Conservation (phyloP, 2,888 invertebrate species). For the Aleiodes leptofemur region DNA sequence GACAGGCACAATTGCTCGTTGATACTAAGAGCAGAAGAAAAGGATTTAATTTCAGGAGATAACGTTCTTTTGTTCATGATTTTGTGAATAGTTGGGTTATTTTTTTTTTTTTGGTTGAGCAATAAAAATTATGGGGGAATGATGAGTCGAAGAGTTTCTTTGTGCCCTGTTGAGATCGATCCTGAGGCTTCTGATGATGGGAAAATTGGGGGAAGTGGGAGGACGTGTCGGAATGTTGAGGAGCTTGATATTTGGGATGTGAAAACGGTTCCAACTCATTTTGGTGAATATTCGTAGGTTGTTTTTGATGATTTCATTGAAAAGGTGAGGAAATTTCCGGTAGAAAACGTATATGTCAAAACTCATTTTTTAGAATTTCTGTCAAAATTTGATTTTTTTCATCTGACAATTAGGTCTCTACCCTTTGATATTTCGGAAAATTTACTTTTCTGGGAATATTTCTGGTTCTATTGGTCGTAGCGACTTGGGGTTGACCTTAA, state of each 20-base stretch:
- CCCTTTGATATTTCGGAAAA: no score
- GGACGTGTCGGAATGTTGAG: not conserved
- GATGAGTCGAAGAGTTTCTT: not conserved
- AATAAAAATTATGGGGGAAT: constrained; percentile 1
- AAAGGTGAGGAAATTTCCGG: no score
- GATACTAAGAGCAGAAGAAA: constrained; percentile 89
- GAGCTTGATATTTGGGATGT: not conserved
- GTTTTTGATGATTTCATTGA: no score
- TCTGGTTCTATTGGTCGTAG: no score
- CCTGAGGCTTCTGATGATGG: not conserved
- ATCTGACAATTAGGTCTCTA: no score
- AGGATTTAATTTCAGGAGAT: constrained; percentile 77
- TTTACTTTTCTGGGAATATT: no score
- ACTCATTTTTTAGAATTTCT: no score
- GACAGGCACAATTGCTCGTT: constrained; percentile 89
- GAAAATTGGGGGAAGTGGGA: not conserved
- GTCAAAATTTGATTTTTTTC: no score
- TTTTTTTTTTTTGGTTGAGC: not conserved
- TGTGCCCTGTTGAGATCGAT: not conserved
- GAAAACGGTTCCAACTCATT: constrained; percentile 8
- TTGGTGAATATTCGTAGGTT: constrained; percentile 21
- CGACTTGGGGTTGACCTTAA: no score
- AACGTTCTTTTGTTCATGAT: constrained; percentile 40
- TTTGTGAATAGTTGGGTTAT: not conserved
- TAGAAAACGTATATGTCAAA: no score